A percentile compares a stretch with the other conserved stretches of the same genome.
Conservation (phyloP, 2,113 vertebrate genomes). For the Oriolus oriolus region DNA sequence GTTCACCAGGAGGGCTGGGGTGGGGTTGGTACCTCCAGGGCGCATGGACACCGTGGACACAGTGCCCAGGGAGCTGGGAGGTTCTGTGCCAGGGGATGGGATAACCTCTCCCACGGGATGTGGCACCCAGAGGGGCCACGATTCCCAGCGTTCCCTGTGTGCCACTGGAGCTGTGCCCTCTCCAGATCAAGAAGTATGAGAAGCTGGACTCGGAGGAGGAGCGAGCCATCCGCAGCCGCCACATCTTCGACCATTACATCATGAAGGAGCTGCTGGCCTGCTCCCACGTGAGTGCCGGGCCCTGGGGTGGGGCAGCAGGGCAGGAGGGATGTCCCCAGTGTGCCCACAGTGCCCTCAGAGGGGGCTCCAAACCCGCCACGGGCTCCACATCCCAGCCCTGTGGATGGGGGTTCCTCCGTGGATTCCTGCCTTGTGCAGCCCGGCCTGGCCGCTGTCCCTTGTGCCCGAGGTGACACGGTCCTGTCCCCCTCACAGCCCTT, state of each 20-base stretch:
- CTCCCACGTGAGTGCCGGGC: constrained; percentile 66
- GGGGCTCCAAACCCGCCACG: too few species aligned
- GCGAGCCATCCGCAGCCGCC: constrained; percentile 52
- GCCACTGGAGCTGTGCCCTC: background rate
- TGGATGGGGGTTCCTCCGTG: fast-evolving
- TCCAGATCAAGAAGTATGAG: constrained; percentile 76
- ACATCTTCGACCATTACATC: constrained; percentile 76
- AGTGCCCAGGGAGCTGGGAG: fast-evolving
- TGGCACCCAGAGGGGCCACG: background rate
- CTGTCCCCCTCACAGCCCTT: constrained; percentile 57
- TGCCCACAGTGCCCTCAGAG: background rate
- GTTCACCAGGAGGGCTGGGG: background rate
- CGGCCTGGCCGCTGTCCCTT: background rate
- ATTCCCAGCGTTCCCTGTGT: background rate
- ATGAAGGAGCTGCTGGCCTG: constrained; percentile 80
- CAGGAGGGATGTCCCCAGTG: background rate
- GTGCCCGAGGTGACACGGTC: background rate
- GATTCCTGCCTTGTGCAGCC: fast-evolving
- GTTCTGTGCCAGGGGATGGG: background rate
- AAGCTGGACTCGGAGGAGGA: constrained; percentile 77
- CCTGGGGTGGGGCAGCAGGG: fast-evolving
- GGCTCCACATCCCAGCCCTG: too few species aligned
- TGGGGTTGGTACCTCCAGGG: background rate
- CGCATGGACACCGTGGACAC: fast-evolving
- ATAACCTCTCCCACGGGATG: fast-evolving